Conservation (phyloP, 2,888 invertebrate species). For the Luperina testacea region DNA sequence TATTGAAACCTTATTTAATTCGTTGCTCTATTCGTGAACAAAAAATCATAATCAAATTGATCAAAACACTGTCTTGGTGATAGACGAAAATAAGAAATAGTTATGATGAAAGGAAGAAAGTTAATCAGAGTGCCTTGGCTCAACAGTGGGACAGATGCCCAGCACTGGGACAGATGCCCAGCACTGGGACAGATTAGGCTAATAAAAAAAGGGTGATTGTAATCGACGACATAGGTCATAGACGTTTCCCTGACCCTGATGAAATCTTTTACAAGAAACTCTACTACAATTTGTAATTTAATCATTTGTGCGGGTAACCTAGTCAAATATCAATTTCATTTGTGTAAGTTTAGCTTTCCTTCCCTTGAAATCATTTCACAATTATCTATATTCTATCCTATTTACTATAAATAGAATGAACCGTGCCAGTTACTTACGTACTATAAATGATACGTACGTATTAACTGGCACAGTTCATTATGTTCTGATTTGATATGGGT, state of each 20-base stretch:
- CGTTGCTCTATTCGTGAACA: too few relatives aligned
- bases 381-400: not conserved
- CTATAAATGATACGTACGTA: not conserved
- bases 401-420: not conserved
- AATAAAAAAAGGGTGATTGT: not conserved
- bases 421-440: too few relatives aligned
- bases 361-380: not conserved
- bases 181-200: not conserved
- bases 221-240: not conserved
- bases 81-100: not conserved
- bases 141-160: not conserved
- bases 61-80: not conserved
- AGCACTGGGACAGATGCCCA: not conserved
- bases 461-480: not conserved
- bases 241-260: not conserved
- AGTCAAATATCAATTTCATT: not conserved
- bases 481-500: conserved; percentile 21
- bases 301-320: not conserved
- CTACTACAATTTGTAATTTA: not conserved
- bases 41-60: not conserved
- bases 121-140: not conserved
- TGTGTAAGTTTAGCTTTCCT: not conserved
- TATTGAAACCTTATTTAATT: too few relatives aligned
- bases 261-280: not conserved
- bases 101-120: not conserved